phyloP scores from a whole-genome alignment of 2,888 invertebrate genomes.

The Diarsia dahlii region DNA sequence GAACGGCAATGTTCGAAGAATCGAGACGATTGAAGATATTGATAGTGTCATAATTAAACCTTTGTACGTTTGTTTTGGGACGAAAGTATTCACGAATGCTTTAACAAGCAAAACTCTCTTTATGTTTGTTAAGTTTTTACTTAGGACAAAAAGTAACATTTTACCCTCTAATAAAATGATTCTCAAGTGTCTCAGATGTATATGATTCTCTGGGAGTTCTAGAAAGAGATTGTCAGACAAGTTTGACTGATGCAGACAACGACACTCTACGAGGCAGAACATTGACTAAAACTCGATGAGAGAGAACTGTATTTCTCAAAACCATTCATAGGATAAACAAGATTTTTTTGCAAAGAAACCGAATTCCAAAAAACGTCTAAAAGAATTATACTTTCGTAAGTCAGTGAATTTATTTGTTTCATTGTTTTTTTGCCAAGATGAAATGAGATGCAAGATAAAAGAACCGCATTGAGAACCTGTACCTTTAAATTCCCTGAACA shows the following conservation, averaged over 20 bases:
- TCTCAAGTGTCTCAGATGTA: no score
- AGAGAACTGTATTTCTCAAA: not conserved
- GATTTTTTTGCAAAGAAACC: no score
- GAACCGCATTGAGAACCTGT: no score
- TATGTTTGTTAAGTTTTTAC: not conserved
- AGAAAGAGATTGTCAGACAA: not conserved
- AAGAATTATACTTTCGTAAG: no score
- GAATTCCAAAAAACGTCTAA: no score
- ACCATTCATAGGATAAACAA: no score
- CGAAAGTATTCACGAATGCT: not conserved
- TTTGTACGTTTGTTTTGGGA: not conserved
- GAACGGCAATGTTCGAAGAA: conserved; percentile 8
- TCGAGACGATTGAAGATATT: conserved; percentile 9
- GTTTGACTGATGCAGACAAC: not conserved
- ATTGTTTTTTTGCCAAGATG: no score
- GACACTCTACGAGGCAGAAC: not conserved
- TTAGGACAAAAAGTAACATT: not conserved
- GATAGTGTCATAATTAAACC: conserved; percentile 8
- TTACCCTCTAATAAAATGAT: no score
- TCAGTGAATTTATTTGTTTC: no score
- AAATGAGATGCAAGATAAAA: no score
- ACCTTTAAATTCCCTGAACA: conserved; percentile 29
- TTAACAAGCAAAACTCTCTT: not conserved
- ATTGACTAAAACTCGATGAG: not conserved
- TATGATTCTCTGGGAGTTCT: no score